A percentile compares a stretch with the other conserved stretches of the same genome.
Evolutionary conservation across 2,797 vertebrate species (phyloP).

Genomic region (Enteromius thamalakanensis): DNA sequence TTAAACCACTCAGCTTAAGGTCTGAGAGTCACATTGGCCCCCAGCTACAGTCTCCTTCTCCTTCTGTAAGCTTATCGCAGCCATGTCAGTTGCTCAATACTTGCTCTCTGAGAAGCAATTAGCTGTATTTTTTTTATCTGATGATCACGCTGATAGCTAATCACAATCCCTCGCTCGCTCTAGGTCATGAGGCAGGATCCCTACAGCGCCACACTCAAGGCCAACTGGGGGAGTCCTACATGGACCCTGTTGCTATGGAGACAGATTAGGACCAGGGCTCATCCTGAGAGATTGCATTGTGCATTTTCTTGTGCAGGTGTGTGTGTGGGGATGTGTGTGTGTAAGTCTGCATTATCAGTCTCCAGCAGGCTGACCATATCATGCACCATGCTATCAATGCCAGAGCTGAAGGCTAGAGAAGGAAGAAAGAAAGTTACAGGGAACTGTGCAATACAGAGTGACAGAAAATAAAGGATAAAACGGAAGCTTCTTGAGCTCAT

Average conservation of each 20-base stretch:
- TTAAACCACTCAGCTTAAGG: constrained; percentile 22
- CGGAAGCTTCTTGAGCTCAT: background rate
- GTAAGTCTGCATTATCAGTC: constrained; percentile 69
- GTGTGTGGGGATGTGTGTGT: constrained; percentile 31
- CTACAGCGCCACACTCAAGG: constrained; percentile 18
- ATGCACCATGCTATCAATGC: constrained; percentile 63
- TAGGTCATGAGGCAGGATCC: constrained; percentile 44
- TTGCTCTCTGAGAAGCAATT: constrained; percentile 75
- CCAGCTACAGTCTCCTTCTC: constrained; percentile 28
- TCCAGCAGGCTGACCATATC: constrained; percentile 68
- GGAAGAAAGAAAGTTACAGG: constrained; percentile 48
- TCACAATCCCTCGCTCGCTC: constrained; percentile 43
- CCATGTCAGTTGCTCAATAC: constrained; percentile 65
- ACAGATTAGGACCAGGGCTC: constrained; percentile 65
- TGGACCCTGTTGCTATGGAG: constrained; percentile 68
- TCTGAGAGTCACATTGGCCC: constrained; percentile 15
- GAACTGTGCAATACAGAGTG: background rate
- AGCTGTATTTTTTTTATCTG: constrained; percentile 74
- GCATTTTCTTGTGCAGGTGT: constrained; percentile 49
- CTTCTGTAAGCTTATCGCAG: constrained; percentile 49
- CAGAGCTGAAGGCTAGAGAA: constrained; percentile 59
- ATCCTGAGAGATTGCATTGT: constrained; percentile 66
- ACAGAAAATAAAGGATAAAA: constrained; percentile 23
- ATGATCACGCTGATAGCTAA: constrained; percentile 71
- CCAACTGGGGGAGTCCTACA: constrained; percentile 45